These are phyloP conservation scores for Tetraodon nigroviridis DNA, from an alignment of 2,113 vertebrate genomes.

Conservation along the genomic window DNA sequence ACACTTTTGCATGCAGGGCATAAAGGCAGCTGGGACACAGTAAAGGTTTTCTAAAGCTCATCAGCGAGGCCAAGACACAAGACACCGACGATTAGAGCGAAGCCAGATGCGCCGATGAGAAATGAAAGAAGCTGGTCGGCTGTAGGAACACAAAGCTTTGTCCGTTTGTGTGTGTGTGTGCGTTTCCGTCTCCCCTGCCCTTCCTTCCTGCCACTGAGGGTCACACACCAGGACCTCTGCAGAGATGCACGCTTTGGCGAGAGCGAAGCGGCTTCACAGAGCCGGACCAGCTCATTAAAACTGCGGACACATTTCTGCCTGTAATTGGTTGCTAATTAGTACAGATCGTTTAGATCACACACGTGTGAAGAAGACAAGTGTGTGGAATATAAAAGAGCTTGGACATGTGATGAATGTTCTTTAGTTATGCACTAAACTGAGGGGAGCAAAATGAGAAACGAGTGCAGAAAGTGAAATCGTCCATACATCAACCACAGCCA, in stretches of 20 bases:
- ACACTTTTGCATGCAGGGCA: slow-evolving; percentile 1
- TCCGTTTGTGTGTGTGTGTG: slow-evolving; percentile 1
- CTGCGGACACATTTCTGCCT: slow-evolving; percentile 47
- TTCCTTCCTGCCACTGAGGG: slow-evolving; percentile 15
- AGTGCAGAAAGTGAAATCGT: slow-evolving; percentile 11
- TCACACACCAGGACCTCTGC: slow-evolving; percentile 40
- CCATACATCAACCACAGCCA: neutral
- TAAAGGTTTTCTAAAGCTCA: slow-evolving; percentile 7
- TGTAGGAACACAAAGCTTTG: slow-evolving; percentile 3
- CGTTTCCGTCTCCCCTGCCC: neutral
- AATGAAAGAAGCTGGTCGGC: slow-evolving; percentile 13
- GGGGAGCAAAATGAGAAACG: slow-evolving; percentile 3
- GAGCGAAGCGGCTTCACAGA: slow-evolving; percentile 32
- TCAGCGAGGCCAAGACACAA: slow-evolving; percentile 28
- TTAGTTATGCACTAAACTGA: slow-evolving; percentile 27
- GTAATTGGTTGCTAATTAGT: slow-evolving; percentile 59
- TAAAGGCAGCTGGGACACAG: slow-evolving; percentile 14
- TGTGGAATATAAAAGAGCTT: slow-evolving; percentile 2
- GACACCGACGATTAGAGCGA: slow-evolving; percentile 19
- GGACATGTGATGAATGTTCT: slow-evolving; percentile 25
- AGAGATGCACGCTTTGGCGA: slow-evolving; percentile 44
- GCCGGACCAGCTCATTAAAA: slow-evolving; percentile 49
- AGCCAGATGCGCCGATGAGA: slow-evolving; percentile 19
- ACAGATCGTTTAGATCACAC: slow-evolving; percentile 33
- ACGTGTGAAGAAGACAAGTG: neutral